phyloP scores from a whole-genome alignment of 2,797 vertebrate species.

The Enteromius treurensis region DNA sequence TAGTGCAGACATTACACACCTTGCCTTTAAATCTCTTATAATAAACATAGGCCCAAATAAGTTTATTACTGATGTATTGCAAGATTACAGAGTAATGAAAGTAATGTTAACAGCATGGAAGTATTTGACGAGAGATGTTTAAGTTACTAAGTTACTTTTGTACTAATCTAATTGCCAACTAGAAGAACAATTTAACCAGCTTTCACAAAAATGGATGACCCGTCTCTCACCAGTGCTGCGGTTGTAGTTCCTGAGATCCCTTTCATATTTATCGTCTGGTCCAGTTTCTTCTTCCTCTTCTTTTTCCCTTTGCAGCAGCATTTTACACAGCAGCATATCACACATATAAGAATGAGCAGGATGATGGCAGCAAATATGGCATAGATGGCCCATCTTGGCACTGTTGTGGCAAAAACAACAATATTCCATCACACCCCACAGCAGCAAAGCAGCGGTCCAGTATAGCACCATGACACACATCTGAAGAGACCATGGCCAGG shows the following conservation, averaged over 20 bases:
- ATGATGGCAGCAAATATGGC: constrained; percentile 63
- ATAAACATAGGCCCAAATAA: not conserved
- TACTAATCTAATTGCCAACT: not conserved
- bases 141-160: not conserved
- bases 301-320: constrained; percentile 69
- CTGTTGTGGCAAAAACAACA: constrained; percentile 68
- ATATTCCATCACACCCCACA: constrained; percentile 17
- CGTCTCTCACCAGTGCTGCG: constrained; percentile 75
- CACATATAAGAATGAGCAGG: constrained; percentile 75
- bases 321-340: constrained; percentile 76
- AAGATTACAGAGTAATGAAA: not conserved
- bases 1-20: not conserved
- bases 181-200: not conserved
- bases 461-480: constrained; percentile 57
- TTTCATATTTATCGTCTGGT: constrained; percentile 75
- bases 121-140: not conserved
- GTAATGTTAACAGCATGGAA: not conserved
- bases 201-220: not conserved
- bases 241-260: constrained; percentile 66
- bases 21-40: not conserved
- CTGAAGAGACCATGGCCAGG: constrained; percentile 54
- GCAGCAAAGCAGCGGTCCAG: not conserved
- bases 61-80: not conserved
- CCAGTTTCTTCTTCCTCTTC: constrained; percentile 73
- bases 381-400: constrained; percentile 83